Evolutionary conservation across 2,888 invertebrate genomes (phyloP).

Genomic region (Torymus texanus): DNA sequence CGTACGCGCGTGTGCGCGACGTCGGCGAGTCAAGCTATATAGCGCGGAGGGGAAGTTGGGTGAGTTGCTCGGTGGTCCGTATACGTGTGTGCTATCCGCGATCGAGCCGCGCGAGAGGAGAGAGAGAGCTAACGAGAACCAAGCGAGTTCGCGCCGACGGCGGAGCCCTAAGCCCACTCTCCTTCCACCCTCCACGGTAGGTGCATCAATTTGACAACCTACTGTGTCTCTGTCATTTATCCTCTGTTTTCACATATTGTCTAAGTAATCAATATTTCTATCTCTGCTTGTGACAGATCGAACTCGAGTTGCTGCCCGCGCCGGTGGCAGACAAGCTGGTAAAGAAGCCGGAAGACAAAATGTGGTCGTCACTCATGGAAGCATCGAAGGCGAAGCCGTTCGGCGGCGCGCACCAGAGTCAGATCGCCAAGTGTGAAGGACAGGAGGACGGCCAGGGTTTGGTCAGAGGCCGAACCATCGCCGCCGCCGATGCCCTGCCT

Average conservation of each 20-base stretch:
- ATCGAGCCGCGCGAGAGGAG: no score
- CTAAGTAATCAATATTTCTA: not conserved
- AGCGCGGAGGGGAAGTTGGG: no score
- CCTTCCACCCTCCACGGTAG: constrained; percentile 53
- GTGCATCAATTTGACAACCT: constrained; percentile 8
- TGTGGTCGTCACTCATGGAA: constrained; percentile 75
- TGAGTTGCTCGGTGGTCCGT: no score
- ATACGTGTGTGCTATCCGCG: no score
- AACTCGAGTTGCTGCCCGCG: constrained; percentile 56
- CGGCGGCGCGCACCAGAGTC: constrained; percentile 50
- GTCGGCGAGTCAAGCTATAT: no score
- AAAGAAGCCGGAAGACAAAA: constrained; percentile 63
- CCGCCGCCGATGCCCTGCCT: constrained; percentile 70
- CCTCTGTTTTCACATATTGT: not conserved
- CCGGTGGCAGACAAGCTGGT: constrained; percentile 52
- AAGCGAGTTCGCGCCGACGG: not conserved
- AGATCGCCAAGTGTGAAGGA: constrained; percentile 68
- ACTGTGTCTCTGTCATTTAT: no score
- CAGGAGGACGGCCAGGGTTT: constrained; percentile 65
- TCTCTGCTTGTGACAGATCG: constrained; percentile 53
- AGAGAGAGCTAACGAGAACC: no score
- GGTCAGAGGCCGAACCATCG: constrained; percentile 72
- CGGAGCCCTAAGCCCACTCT: constrained; percentile 32
- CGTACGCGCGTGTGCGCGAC: no score
- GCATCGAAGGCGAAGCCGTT: constrained; percentile 75